Evolutionary conservation across 2,888 invertebrate genomes (phyloP).

Genomic region (Leptinotarsa haldemani): DNA sequence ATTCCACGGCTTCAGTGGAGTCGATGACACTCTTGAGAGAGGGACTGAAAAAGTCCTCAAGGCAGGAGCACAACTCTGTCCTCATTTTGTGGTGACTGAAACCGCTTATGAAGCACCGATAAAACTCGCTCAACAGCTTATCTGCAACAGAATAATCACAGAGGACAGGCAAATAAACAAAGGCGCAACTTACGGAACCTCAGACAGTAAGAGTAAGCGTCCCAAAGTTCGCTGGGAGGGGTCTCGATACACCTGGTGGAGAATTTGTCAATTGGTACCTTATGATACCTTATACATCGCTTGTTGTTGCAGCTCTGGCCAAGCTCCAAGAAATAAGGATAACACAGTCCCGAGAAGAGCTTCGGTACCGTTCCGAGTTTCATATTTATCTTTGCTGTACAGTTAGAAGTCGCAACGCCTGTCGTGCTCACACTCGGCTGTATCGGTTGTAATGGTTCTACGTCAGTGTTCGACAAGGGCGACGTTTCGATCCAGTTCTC

Average conservation of each 20-base stretch:
- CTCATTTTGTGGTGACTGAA: constrained; percentile 37
- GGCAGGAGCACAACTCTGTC: constrained; percentile 31
- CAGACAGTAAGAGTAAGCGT: constrained; percentile 9
- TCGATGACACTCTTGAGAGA: constrained; percentile 32
- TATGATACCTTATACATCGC: constrained; percentile 26
- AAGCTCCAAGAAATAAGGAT: constrained; percentile 22
- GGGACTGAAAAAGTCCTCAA: constrained; percentile 36
- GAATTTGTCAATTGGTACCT: constrained; percentile 15
- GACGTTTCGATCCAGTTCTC: constrained; percentile 23
- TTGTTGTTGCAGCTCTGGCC: constrained; percentile 18
- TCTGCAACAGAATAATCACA: constrained; percentile 29
- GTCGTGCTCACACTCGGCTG: no score
- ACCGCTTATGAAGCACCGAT: constrained; percentile 30
- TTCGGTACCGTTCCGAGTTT: constrained; percentile 30
- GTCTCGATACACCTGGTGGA: constrained; percentile 19
- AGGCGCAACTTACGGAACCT: constrained; percentile 22
- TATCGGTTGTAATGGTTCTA: background rate
- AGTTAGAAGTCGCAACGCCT: no score
- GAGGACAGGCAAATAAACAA: background rate
- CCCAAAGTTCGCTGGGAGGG: background rate
- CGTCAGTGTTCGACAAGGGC: background rate
- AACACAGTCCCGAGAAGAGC: constrained; percentile 38
- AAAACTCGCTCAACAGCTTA: constrained; percentile 32
- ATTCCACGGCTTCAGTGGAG: constrained; percentile 26
- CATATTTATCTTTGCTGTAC: constrained; percentile 19